Conservation (phyloP, 2,113 vertebrate species). For the Engraulis encrasicolus region DNA sequence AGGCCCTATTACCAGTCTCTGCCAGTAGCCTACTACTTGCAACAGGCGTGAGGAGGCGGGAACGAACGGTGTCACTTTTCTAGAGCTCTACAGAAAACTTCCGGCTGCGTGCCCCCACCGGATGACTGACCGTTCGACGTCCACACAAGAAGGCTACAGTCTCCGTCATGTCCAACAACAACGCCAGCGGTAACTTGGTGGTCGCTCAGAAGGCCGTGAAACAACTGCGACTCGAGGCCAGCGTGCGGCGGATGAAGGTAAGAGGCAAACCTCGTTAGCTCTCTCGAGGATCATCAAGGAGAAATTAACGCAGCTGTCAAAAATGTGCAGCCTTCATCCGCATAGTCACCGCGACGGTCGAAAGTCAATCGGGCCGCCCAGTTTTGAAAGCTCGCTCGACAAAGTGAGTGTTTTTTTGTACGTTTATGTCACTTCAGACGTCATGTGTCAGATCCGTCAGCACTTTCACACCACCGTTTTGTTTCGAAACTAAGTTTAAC, state of each 20-base stretch:
- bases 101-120: constrained; percentile 28
- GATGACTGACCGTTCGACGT: constrained; percentile 1
- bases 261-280: background rate
- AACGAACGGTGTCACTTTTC: constrained; percentile 21
- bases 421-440: background rate
- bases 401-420: background rate
- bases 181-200: constrained; percentile 71
- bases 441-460: background rate
- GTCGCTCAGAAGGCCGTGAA: constrained; percentile 73
- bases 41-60: constrained; percentile 19
- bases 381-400: background rate
- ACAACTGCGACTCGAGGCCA: constrained; percentile 77
- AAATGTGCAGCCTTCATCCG: background rate
- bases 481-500: too few species aligned
- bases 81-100: constrained; percentile 16
- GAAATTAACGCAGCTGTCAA: background rate
- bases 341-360: background rate
- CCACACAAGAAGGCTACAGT: too few species aligned
- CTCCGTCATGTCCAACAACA: constrained; percentile 78
- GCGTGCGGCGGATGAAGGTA: constrained; percentile 75
- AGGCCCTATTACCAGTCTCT: too few species aligned
- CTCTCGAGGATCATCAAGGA: background rate
- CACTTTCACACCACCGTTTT: too few species aligned
- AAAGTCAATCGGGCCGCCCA: constrained; percentile 6
- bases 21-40: background rate